Evolutionary conservation across 1,140 invertebrate species (phyloP).

Genomic region (Asbolus verrucosus): DNA sequence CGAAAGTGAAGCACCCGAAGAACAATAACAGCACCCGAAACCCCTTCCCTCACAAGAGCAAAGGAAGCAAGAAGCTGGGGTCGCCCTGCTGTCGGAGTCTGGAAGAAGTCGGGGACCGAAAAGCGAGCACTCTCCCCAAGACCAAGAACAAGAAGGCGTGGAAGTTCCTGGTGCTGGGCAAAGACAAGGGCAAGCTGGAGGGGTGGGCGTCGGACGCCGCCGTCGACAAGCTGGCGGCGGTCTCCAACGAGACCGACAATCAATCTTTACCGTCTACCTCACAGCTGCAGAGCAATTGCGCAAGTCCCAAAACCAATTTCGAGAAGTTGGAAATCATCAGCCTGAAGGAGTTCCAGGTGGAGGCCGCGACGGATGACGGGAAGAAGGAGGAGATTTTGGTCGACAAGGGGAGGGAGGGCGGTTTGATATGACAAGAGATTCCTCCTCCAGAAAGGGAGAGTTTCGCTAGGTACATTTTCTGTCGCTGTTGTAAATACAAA

Average conservation of each 20-base stretch:
- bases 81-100: constrained; percentile 58
- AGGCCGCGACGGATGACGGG: constrained; percentile 47
- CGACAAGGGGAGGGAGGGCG: constrained; percentile 20
- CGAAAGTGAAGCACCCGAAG: constrained; percentile 51
- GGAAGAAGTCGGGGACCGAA: constrained; percentile 55
- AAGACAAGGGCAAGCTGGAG: constrained; percentile 55
- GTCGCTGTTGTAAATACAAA: constrained; percentile 64
- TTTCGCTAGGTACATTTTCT: constrained; percentile 63
- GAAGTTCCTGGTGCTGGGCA: constrained; percentile 60
- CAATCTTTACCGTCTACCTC: constrained; percentile 62
- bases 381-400: constrained; percentile 46
- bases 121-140: constrained; percentile 62
- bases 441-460: constrained; percentile 60
- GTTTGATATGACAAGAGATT: constrained; percentile 62
- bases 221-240: constrained; percentile 50
- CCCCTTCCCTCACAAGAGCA: constrained; percentile 47
- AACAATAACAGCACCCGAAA: constrained; percentile 42
- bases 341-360: constrained; percentile 47
- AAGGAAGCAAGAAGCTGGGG: constrained; percentile 49
- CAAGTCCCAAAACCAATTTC: constrained; percentile 48
- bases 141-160: constrained; percentile 61
- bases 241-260: constrained; percentile 55
- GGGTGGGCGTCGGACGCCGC: constrained; percentile 61
- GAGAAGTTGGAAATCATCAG: constrained; percentile 37
- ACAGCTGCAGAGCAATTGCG: constrained; percentile 58